phyloP scores from a whole-genome alignment of 2,797 vertebrate species.

The Hapalemur alaotrensis region DNA sequence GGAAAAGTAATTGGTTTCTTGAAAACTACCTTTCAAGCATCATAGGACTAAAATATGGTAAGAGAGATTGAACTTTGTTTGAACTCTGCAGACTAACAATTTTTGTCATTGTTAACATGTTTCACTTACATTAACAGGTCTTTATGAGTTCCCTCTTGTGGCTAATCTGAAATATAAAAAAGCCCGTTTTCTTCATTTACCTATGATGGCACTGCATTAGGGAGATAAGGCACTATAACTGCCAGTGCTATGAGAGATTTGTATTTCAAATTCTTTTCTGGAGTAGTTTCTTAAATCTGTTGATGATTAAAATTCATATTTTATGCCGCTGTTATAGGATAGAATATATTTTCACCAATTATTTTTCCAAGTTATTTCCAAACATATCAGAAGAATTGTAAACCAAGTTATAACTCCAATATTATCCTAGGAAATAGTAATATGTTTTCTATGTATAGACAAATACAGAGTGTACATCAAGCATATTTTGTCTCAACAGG shows the following conservation, averaged over 20 bases:
- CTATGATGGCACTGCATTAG: conserved; percentile 49
- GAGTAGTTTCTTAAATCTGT: conserved; percentile 58
- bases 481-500: not conserved
- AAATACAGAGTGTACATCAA: not conserved
- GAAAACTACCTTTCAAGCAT: conserved; percentile 39
- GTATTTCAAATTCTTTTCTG: conserved; percentile 58
- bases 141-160: conserved; percentile 63
- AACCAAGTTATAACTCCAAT: conserved; percentile 44
- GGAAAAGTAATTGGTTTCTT: conserved; percentile 43
- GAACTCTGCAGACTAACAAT: conserved; percentile 64
- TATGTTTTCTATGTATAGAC: not conserved
- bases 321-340: conserved; percentile 31
- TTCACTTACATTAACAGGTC: conserved; percentile 65
- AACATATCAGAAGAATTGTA: conserved; percentile 41
- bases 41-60: conserved; percentile 17
- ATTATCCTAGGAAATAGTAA: conserved; percentile 3
- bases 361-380: conserved; percentile 59
- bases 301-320: conserved; percentile 67
- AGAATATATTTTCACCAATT: conserved; percentile 57
- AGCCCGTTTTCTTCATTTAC: conserved; percentile 62
- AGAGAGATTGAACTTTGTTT: conserved; percentile 59
- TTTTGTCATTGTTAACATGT: conserved; percentile 62
- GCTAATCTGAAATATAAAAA: conserved; percentile 64
- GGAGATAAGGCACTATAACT: conserved; percentile 45
- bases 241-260: conserved; percentile 48